Evolutionary conservation across 2,797 vertebrate species (phyloP).

Genomic region (Acanthurus lineatus): DNA sequence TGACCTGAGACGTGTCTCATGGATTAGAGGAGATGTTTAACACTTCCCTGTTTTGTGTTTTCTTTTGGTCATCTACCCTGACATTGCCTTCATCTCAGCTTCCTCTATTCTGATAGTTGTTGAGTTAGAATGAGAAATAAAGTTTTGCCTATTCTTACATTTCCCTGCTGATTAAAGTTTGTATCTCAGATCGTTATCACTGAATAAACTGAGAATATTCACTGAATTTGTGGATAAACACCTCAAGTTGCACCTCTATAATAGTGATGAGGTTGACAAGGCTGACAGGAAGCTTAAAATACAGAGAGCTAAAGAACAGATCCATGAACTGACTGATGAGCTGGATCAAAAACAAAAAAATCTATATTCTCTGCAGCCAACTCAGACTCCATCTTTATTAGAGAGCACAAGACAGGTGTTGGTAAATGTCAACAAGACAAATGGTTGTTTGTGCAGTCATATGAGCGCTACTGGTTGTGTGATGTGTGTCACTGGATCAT

Average conservation of each 20-base stretch:
- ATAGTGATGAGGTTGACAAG: neutral
- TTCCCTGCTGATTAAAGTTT: too few relatives aligned
- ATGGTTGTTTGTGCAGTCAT: neutral
- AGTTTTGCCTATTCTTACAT: too few relatives aligned
- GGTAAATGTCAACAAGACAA: conserved; percentile 5
- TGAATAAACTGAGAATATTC: neutral
- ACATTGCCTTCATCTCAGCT: too few relatives aligned
- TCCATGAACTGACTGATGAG: neutral
- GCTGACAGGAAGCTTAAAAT: neutral
- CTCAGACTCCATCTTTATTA: neutral
- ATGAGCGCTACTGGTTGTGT: neutral
- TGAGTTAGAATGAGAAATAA: too few relatives aligned
- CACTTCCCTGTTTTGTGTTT: too few relatives aligned
- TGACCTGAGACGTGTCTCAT: too few relatives aligned
- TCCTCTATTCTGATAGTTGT: too few relatives aligned
- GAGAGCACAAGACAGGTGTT: neutral
- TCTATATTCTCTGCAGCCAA: neutral
- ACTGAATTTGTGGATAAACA: neutral
- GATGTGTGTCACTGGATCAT: conserved; percentile 20
- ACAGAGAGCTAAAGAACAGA: neutral
- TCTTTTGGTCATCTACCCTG: too few relatives aligned
- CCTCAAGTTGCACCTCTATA: neutral
- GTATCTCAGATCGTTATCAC: neutral
- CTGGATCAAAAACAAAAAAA: neutral
- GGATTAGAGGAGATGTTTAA: too few relatives aligned